A percentile compares a stretch with the other conserved stretches of the same genome.
These are phyloP conservation scores for Thunnus maccoyii DNA, from an alignment of 2,113 vertebrate genomes.

Conservation along the genomic window DNA sequence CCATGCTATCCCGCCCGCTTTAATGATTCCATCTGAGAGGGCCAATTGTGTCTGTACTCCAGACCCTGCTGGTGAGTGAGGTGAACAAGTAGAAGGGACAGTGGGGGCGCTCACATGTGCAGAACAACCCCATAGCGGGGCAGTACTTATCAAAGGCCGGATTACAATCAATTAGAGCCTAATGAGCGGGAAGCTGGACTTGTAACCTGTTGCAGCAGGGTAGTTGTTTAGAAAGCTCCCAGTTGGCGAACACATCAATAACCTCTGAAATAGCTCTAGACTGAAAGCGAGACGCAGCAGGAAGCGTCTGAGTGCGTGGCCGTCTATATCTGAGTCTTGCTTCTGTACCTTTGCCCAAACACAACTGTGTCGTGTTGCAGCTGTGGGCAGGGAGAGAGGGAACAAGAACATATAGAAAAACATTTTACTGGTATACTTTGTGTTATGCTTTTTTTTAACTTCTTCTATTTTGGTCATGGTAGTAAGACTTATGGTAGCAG, in stretches of 20 bases:
- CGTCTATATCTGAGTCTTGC: constrained; percentile 56
- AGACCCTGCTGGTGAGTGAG: constrained; percentile 81
- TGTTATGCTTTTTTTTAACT: constrained; percentile 7
- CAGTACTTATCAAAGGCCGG: constrained; percentile 81
- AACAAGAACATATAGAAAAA: constrained; percentile 26
- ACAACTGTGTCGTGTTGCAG: not conserved
- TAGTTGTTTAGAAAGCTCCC: constrained; percentile 82
- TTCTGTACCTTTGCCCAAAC: constrained; percentile 20
- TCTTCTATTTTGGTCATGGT: constrained; percentile 20
- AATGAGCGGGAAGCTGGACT: constrained; percentile 85
- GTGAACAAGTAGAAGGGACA: constrained; percentile 74
- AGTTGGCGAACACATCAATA: constrained; percentile 82
- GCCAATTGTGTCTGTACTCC: constrained; percentile 74
- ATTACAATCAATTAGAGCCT: constrained; percentile 87
- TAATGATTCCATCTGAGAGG: constrained; percentile 80
- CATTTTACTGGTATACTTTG: not conserved
- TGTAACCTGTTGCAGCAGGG: constrained; percentile 82
- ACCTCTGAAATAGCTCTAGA: constrained; percentile 83
- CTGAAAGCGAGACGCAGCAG: constrained; percentile 74
- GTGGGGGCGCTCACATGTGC: constrained; percentile 77
- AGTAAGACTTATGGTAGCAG: not conserved
- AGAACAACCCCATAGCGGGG: constrained; percentile 75
- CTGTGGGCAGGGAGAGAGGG: not conserved
- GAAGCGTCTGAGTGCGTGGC: constrained; percentile 62
- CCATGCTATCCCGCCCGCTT: constrained; percentile 74